Conservation (phyloP, 2,888 invertebrate genomes). For the Cepaea hortensis region DNA sequence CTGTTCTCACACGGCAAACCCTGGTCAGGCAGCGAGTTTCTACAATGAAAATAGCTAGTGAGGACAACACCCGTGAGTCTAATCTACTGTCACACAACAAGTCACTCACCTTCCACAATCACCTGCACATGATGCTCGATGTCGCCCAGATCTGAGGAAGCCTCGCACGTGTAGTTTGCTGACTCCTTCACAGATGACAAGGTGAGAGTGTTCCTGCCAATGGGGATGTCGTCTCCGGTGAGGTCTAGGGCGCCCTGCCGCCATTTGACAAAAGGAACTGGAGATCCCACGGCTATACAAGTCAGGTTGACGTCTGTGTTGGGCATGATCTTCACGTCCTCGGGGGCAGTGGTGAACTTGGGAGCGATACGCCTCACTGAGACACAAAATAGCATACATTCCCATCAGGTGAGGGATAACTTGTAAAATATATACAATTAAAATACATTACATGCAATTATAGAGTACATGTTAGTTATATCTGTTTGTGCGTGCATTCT, state of each 20-base stretch:
- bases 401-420: not conserved
- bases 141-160: constrained; percentile 91
- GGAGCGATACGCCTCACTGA: constrained; percentile 95
- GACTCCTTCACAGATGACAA: constrained; percentile 92
- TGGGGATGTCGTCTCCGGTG: constrained; percentile 79
- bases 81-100: no score
- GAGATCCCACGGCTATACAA: constrained; percentile 97
- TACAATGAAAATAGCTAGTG: no score
- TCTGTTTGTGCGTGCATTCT: no score
- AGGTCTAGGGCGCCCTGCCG: constrained; percentile 81
- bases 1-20: no score
- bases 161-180: constrained; percentile 97
- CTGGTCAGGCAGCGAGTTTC: no score
- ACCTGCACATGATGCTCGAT: constrained; percentile 92
- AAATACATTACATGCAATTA: no score
- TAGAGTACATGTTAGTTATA: no score
- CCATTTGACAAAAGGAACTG: constrained; percentile 95
- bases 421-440: not conserved
- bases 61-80: no score
- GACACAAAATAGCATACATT: constrained; percentile 70
- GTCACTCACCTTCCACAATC: constrained; percentile 90
- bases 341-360: constrained; percentile 93
- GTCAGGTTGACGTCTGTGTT: constrained; percentile 94
- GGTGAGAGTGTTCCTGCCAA: constrained; percentile 87
- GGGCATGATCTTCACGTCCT: constrained; percentile 84